Base-by-base conservation (phyloP, 2,888 invertebrate species). In the Andrena flavipes region DNA sequence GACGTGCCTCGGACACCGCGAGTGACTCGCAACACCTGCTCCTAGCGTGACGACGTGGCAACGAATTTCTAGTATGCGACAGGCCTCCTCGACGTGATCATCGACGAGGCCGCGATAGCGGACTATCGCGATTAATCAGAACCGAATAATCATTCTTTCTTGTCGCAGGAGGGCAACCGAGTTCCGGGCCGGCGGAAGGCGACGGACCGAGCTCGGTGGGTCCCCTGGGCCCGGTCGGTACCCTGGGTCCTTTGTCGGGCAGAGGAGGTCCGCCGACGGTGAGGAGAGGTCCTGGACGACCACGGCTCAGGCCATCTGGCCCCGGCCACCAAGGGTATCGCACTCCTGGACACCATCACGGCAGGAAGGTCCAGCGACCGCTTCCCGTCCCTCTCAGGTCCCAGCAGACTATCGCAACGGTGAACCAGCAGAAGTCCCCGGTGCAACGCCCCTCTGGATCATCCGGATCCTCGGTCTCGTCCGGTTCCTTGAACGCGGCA, bases 231-330 rank as follows among this genome's bases (percentile, higher is more conserved):
- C 89, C 91, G 0, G 77, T 92, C 7, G 91, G 90, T 6, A 68
- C 90, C 0, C 48, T 88, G 72, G 91, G 89, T 3, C 71, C 90
- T 2, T n/a, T 90, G 1, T 80, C 91, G 0, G 88, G 88, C 56
- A 85, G 92, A 60, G 90, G 90, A 16, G 72, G 80, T 0, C 69
- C 82, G 13, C 87, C 91, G 0, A 87, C 93, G 7, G 92, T 95
- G 30, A 95, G 96, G 74, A 94, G 96, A 63, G 96, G 96, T 23
- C 96, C 97, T 0, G 96, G 97, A 8, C 94, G 97, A 79, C 96
- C 97, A 0, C 95, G 97, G 2, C 93, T 96, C 13, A 95, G 96
- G 89, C 96, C 96, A 0, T 94, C 95, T 8, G 96, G 96, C 0
- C 96, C 96, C 0, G 94, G 95, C 0, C 95, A 96, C 91, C 95